phyloP scores from a whole-genome alignment of 2,888 invertebrate genomes.

The Volucella inflata region DNA sequence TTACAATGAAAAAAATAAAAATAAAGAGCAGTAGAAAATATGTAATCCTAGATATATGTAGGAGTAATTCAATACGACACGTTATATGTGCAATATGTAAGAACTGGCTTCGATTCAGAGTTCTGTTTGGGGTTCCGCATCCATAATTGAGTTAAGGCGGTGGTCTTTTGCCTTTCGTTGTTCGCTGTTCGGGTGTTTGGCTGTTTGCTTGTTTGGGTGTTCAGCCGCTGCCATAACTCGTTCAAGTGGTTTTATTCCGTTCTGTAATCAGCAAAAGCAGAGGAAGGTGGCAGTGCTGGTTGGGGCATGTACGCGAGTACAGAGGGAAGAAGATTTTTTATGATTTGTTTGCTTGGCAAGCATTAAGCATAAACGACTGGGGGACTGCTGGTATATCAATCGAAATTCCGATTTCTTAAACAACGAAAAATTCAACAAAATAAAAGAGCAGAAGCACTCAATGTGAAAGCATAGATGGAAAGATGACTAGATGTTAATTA shows the following conservation, averaged over 20 bases:
- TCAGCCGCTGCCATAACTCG: conserved; percentile 51
- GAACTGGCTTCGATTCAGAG: conserved; percentile 9
- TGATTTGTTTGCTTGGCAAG: conserved; percentile 7
- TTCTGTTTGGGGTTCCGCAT: conserved; percentile 46
- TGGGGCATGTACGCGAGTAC: background rate
- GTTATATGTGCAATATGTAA: conserved; percentile 33
- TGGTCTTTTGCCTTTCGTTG: conserved; percentile 52
- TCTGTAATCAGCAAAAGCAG: conserved; percentile 18
- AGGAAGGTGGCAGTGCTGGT: background rate
- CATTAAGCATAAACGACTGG: conserved; percentile 11
- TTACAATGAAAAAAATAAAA: conserved; percentile 21
- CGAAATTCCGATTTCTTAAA: background rate
- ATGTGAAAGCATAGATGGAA: conserved; percentile 34
- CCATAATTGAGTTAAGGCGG: conserved; percentile 71
- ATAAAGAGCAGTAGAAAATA: no score
- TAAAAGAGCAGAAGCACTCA: background rate
- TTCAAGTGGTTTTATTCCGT: conserved; percentile 54
- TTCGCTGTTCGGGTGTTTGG: no score
- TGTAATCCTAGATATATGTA: background rate
- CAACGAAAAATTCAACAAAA: background rate
- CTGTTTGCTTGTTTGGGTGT: no score
- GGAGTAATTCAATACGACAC: conserved; percentile 58
- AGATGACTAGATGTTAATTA: conserved; percentile 19
- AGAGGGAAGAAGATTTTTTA: conserved; percentile 21
- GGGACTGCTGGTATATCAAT: conserved; percentile 23